Conservation (phyloP, 2,888 invertebrate genomes). For the Drosophila testacea region DNA sequence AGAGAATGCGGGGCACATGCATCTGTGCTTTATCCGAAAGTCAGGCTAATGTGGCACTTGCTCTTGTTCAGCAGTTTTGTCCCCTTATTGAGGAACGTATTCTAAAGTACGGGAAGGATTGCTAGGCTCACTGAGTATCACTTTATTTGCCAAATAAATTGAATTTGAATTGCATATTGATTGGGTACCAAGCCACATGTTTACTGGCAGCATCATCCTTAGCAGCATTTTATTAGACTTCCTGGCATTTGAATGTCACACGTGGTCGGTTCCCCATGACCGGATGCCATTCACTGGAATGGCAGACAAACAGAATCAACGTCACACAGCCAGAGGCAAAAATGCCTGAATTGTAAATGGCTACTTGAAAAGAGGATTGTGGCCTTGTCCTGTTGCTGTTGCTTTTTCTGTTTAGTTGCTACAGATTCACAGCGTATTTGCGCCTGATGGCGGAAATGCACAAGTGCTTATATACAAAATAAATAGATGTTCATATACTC, state of each 20-base stretch:
- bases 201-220: slow-evolving; percentile 7
- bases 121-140: not conserved
- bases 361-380: slow-evolving; percentile 28
- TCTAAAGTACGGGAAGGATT: slow-evolving; percentile 85
- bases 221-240: slow-evolving; percentile 40
- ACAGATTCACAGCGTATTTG: slow-evolving; percentile 52
- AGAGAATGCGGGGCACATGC: slow-evolving; percentile 98
- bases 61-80: slow-evolving; percentile 96
- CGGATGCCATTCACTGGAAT: slow-evolving; percentile 16
- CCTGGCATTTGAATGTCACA: slow-evolving; percentile 48
- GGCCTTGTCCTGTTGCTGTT: slow-evolving; percentile 8
- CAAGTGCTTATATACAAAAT: not conserved
- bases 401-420: slow-evolving; percentile 48
- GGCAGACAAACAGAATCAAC: slow-evolving; percentile 27
- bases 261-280: slow-evolving; percentile 2
- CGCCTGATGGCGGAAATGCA: slow-evolving; percentile 42
- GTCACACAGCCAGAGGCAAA: slow-evolving; percentile 6
- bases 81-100: slow-evolving; percentile 95
- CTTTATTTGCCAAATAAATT: slow-evolving; percentile 46
- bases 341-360: slow-evolving; percentile 46
- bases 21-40: slow-evolving; percentile 99
- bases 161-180: slow-evolving; percentile 50
- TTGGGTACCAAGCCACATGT: slow-evolving; percentile 28
- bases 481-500: not conserved
- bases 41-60: slow-evolving; percentile 99